Base-by-base conservation (phyloP, 2,888 invertebrate species). In the Lepidocyrtinus sp. region DNA sequence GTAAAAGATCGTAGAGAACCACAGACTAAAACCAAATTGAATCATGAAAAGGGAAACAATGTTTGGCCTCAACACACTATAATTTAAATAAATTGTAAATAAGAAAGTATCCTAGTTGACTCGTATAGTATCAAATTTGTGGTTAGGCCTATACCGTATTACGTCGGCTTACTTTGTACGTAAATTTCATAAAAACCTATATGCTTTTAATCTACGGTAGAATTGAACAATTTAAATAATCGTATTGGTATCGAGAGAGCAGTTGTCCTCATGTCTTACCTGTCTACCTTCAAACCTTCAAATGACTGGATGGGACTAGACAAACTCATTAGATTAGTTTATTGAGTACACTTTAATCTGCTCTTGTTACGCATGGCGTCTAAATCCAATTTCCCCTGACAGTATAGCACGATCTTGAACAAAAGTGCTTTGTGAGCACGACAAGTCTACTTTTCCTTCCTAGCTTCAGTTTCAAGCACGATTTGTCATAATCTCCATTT, bases 401-500 rank as follows among this genome's bases (percentile, higher is more conserved):
- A 36, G 36, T 36, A 36, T 7, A 12, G 36, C 36, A 36, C 36
- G 36, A 36, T 36, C 12, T 36, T 36, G 12, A 36, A 36, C 36
- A 36, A 7, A 36, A 7, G 36, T 36, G 36, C 36, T 5, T 36
- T 36, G 36, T 12, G 36, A 36, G 12, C 36, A 36, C 12, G 36
- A 36, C 36, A 36, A 7, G 36, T n/a, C n/a, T n/a, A 36, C 36
- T 36, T 36, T 36, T 36, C 76, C 69, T 76, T 76, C 64, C 69
- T 70, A 69, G 64, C 64, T 59, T 76, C 64, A 46, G 22, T 72
- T 62, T 72, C 46, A 36, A 67, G 72, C 72, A 78, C 74, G 79
- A 80, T 74, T 80, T 70, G 64, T 70, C 64, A 67, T 74, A 80
- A 80, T 80, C 70, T 64, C 27, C 61, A 69, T 74, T 80, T 73